Conservation (phyloP, 2,888 invertebrate genomes). For the Morinoia aosen region DNA sequence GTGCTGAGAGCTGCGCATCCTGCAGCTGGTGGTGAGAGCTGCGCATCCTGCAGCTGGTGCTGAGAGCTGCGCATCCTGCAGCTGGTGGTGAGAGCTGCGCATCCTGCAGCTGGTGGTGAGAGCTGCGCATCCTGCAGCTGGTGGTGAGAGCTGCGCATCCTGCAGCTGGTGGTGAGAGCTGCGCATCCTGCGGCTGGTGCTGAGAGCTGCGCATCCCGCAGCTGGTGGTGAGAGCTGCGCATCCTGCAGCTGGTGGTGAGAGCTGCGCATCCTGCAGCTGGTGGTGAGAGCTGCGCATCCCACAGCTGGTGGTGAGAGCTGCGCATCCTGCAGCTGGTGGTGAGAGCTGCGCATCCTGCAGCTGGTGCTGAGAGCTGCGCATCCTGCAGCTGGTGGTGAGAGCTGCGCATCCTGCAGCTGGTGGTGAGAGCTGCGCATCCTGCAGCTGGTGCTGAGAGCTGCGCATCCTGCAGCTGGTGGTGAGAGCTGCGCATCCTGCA, state of each 20-base stretch:
- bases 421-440: not conserved
- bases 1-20: not conserved
- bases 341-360: not conserved
- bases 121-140: not conserved
- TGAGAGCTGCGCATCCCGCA: not conserved
- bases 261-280: not conserved
- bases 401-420: not conserved
- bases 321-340: not conserved
- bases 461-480: not conserved
- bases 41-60: not conserved
- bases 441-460: not conserved
- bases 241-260: not conserved
- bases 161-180: not conserved
- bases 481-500: not conserved
- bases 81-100: not conserved
- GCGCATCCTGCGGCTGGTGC: not conserved
- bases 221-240: not conserved
- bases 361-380: not conserved
- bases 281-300: not conserved
- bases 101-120: not conserved
- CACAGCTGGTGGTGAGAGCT: not conserved
- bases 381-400: not conserved
- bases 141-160: not conserved
- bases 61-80: not conserved
- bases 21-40: not conserved